phyloP scores from a whole-genome alignment of 1,140 invertebrate species.

The Agrilus planipennis region DNA sequence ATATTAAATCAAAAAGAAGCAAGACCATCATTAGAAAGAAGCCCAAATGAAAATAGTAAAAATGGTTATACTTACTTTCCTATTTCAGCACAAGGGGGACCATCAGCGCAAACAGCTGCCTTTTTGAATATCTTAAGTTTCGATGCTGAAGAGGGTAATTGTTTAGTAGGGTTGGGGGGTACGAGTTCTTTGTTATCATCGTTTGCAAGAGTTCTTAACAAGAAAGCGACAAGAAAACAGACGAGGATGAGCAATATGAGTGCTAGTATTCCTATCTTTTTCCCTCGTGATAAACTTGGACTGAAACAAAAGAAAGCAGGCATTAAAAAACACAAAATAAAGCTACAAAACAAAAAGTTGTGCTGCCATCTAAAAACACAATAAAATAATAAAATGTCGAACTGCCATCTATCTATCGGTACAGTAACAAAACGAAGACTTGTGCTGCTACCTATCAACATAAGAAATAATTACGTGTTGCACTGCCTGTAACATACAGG shows the following conservation, averaged over 20 bases:
- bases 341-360: too few species aligned
- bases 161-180: conserved; percentile 37
- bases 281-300: conserved; percentile 1
- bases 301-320: conserved; percentile 5
- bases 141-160: conserved; percentile 39
- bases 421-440: too few species aligned
- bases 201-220: conserved; percentile 14
- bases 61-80: conserved; percentile 48
- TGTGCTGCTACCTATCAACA: too few species aligned
- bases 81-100: conserved; percentile 57
- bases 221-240: conserved; percentile 11
- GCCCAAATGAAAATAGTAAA: too few species aligned
- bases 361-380: too few species aligned
- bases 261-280: background rate
- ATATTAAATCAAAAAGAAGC: too few species aligned
- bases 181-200: conserved; percentile 12
- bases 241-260: background rate
- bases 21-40: too few species aligned
- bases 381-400: too few species aligned
- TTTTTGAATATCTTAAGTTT: conserved; percentile 41
- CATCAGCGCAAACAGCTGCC: conserved; percentile 70
- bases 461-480: too few species aligned
- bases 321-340: too few species aligned
- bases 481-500: too few species aligned
- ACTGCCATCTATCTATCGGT: too few species aligned